Conservation (phyloP, 1,140 invertebrate species). For the Aplysia californica region DNA sequence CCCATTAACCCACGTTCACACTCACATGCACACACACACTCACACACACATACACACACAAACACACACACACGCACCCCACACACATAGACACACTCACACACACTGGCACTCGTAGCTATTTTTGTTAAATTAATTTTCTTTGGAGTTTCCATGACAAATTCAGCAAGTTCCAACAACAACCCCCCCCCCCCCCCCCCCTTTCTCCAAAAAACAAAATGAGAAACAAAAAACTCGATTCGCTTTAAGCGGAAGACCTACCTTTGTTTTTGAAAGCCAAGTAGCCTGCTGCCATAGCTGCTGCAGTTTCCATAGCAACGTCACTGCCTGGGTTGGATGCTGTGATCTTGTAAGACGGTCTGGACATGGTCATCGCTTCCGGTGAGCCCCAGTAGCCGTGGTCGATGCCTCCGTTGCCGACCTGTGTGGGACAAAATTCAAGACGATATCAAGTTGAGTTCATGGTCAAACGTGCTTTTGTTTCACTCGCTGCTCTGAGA, state of each 20-base stretch:
- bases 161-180: not conserved
- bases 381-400: conserved; percentile 56
- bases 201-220: not conserved
- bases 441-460: too few relatives aligned
- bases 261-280: conserved; percentile 69
- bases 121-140: not conserved
- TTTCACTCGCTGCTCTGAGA: too few relatives aligned
- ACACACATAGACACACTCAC: too few relatives aligned
- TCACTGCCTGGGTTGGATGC: conserved; percentile 75
- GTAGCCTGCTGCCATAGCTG: conserved; percentile 72
- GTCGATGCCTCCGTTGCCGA: conserved; percentile 49
- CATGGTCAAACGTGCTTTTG: too few relatives aligned
- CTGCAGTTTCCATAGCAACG: conserved; percentile 75
- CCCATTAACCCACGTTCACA: too few relatives aligned
- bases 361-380: conserved; percentile 74
- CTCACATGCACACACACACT: too few relatives aligned
- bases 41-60: too few relatives aligned
- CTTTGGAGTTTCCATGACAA: not conserved
- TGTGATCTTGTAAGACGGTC: too few relatives aligned
- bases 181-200: not conserved
- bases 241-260: conserved; percentile 9
- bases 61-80: too few relatives aligned
- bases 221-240: not conserved
- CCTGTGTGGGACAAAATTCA: conserved; percentile 49
- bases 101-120: too few relatives aligned